Percentiles rank a stretch among this genome's conserved stretches.
phyloP scores from a whole-genome alignment of 2,888 invertebrate species.

The Plagiodera versicolora region DNA sequence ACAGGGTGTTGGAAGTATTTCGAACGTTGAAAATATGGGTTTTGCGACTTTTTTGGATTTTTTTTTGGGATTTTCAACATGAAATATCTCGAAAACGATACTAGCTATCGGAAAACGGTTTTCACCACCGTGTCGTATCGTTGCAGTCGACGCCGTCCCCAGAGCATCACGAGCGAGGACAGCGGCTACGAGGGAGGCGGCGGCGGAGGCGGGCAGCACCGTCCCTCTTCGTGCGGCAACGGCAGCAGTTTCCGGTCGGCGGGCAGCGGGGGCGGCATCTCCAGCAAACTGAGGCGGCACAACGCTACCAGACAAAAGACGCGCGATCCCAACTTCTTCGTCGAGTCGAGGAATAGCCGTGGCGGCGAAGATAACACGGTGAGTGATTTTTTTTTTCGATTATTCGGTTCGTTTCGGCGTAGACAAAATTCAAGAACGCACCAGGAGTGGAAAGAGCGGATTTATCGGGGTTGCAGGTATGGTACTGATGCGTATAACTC shows the following conservation, averaged over 20 bases:
- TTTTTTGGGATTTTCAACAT: too few species aligned
- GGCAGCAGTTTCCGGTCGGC: conserved; percentile 50
- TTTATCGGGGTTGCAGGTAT: too few species aligned
- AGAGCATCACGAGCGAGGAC: conserved; percentile 50
- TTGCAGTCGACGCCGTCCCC: conserved; percentile 46
- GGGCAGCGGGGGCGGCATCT: conserved; percentile 42
- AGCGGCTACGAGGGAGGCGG: conserved; percentile 32
- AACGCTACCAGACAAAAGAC: conserved; percentile 53
- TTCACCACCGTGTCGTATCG: too few species aligned
- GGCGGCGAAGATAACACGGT: conserved; percentile 36
- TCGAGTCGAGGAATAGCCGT: conserved; percentile 31
- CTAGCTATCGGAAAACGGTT: too few species aligned
- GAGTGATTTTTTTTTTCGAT: conserved; percentile 34
- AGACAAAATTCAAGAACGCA: too few species aligned
- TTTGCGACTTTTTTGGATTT: too few species aligned
- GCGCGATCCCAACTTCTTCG: conserved; percentile 39
- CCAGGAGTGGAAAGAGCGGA: too few species aligned
- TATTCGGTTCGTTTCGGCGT: too few species aligned
- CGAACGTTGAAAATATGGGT: too few species aligned
- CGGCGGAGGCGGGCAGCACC: conserved; percentile 15
- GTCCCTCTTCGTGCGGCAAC: conserved; percentile 31
- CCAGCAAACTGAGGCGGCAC: conserved; percentile 52
- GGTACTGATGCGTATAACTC: too few species aligned
- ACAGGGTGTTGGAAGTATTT: too few species aligned
- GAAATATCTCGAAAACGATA: too few species aligned